These are phyloP conservation scores for Aporrectodea caliginosa DNA, from an alignment of 1,140 invertebrate genomes.

Conservation along the genomic window DNA sequence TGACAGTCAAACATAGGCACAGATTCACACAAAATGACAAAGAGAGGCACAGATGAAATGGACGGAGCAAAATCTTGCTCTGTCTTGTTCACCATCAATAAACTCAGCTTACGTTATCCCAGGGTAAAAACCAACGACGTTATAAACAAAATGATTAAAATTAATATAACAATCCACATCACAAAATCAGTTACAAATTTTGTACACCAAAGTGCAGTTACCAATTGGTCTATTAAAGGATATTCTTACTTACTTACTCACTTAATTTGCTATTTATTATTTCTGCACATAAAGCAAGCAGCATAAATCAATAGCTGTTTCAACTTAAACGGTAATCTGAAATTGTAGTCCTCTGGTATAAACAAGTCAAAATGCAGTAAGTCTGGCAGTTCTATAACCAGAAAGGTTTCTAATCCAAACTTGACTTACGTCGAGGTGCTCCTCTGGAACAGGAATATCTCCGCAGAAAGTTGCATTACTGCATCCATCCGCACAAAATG, in stretches of 20 bases:
- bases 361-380: not conserved
- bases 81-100: no score
- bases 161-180: not conserved
- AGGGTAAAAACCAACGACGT: not conserved
- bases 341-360: not conserved
- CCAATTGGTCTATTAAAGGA: no score
- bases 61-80: no score
- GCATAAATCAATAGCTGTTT: not conserved
- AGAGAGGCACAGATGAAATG: no score
- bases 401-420: not conserved
- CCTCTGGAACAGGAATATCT: conserved; percentile 83
- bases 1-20: no score
- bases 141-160: conserved; percentile 1
- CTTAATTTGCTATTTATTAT: no score
- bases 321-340: not conserved
- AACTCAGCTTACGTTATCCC: no score
- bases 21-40: no score
- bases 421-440: conserved; percentile 79
- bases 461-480: conserved; percentile 84
- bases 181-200: not conserved
- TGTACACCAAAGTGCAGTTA: no score
- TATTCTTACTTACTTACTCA: no score
- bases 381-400: not conserved
- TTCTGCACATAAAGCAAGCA: no score
- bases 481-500: conserved; percentile 84